A percentile compares a stretch with the other conserved stretches of the same genome.
Conservation (phyloP, 2,797 vertebrate species). For the Botia almorhae region DNA sequence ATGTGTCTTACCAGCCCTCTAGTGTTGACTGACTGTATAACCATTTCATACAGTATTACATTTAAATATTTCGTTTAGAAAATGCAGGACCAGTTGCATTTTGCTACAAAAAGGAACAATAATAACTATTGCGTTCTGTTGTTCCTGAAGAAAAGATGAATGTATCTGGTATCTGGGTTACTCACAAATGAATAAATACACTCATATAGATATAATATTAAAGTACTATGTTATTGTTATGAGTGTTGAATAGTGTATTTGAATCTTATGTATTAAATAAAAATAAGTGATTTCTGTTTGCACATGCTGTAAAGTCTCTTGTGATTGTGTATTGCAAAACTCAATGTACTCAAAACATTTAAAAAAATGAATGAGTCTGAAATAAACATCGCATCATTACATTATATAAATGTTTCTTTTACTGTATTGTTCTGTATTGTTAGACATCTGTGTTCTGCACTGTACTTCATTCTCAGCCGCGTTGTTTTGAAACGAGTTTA, state of each 20-base stretch:
- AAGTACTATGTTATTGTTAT: neutral
- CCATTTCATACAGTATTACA: neutral
- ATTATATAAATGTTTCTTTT: neutral
- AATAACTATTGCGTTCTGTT: neutral
- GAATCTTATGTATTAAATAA: neutral
- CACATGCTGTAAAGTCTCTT: neutral
- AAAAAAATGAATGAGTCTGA: neutral
- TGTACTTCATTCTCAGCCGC: neutral
- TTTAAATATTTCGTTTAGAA: neutral
- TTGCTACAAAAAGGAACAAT: too few species aligned
- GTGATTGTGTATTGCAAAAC: neutral
- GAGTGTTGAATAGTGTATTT: neutral
- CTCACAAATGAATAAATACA: neutral
- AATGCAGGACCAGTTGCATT: neutral
- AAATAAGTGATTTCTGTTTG: neutral
- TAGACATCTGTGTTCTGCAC: neutral
- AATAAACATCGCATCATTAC: too few species aligned
- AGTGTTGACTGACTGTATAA: neutral
- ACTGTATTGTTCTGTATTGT: neutral
- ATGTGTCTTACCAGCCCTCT: conserved; percentile 12
- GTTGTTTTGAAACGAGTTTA: neutral
- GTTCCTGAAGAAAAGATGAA: neutral
- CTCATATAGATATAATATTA: neutral
- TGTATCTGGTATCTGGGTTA: neutral
- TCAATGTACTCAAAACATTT: neutral